These are phyloP conservation scores for Eolophus roseicapilla DNA, from an alignment of 2,113 vertebrate species.

Conservation along the genomic window DNA sequence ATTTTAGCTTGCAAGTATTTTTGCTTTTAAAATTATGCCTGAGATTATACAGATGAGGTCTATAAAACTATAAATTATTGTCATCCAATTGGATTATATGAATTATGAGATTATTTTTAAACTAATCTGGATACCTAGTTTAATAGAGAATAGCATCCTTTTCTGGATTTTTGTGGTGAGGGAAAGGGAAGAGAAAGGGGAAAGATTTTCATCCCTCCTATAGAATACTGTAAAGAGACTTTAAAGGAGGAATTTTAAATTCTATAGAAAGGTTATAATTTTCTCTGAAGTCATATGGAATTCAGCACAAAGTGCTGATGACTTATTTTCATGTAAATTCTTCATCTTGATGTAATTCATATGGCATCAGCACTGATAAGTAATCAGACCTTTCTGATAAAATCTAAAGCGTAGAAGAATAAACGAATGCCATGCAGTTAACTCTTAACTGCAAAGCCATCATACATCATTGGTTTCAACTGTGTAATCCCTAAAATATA, in stretches of 20 bases:
- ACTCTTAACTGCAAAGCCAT: neutral
- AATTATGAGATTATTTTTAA: neutral
- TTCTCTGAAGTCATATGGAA: slow-evolving; percentile 46
- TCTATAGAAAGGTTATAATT: slow-evolving; percentile 44
- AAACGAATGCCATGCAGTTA: slow-evolving; percentile 1
- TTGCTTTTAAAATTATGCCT: neutral
- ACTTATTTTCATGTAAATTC: slow-evolving; percentile 69
- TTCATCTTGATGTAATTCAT: slow-evolving; percentile 55
- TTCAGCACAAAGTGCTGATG: slow-evolving; percentile 54
- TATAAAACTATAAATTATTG: neutral
- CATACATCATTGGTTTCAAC: neutral
- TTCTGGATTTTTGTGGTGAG: neutral
- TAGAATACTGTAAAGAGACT: neutral
- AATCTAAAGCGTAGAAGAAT: slow-evolving; percentile 25
- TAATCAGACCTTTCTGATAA: slow-evolving; percentile 63
- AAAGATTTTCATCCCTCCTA: neutral
- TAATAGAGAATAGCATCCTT: neutral
- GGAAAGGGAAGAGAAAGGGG: neutral
- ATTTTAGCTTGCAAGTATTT: neutral
- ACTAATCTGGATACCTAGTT: neutral
- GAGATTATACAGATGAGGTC: neutral
- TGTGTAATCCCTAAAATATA: neutral
- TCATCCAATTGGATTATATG: neutral
- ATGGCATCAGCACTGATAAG: slow-evolving; percentile 56
- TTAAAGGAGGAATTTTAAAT: slow-evolving; percentile 19